Evolutionary conservation across 2,888 invertebrate genomes (phyloP).

Genomic region (Zygothrica quintamaculata): DNA sequence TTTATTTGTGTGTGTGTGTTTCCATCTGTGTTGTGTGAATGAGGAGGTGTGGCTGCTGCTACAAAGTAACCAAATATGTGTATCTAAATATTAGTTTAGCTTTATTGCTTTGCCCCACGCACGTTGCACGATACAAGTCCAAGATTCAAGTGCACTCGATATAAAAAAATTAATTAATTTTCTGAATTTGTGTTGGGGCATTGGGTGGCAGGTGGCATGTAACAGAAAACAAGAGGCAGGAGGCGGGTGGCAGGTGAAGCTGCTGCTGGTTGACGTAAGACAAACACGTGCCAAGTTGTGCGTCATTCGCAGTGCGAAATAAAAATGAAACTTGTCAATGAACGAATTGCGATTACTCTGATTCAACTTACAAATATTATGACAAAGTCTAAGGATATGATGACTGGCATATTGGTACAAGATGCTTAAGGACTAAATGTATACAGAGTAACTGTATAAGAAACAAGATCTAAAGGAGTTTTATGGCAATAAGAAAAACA

Average conservation of each 20-base stretch:
- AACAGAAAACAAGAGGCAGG: too few relatives aligned
- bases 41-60: conserved; percentile 5
- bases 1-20: conserved; percentile 1
- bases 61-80: conserved; percentile 7
- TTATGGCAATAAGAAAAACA: too few relatives aligned
- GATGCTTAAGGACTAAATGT: too few relatives aligned
- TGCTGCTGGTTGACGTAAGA: background rate
- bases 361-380: background rate
- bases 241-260: background rate
- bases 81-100: conserved; percentile 47
- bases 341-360: conserved; percentile 4
- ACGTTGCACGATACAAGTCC: conserved; percentile 14
- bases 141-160: conserved; percentile 34
- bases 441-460: too few relatives aligned
- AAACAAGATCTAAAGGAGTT: too few relatives aligned
- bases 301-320: conserved; percentile 15
- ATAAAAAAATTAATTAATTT: conserved; percentile 63
- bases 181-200: conserved; percentile 11
- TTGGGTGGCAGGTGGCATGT: background rate
- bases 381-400: too few relatives aligned
- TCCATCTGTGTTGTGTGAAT: conserved; percentile 6
- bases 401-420: too few relatives aligned
- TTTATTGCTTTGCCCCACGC: conserved; percentile 22
- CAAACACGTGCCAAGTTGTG: conserved; percentile 6
- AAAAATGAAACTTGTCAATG: conserved; percentile 20